A percentile compares a stretch with the other conserved stretches of the same genome.
Conservation (phyloP, 2,113 vertebrate genomes). For the Donacobius atricapilla region DNA sequence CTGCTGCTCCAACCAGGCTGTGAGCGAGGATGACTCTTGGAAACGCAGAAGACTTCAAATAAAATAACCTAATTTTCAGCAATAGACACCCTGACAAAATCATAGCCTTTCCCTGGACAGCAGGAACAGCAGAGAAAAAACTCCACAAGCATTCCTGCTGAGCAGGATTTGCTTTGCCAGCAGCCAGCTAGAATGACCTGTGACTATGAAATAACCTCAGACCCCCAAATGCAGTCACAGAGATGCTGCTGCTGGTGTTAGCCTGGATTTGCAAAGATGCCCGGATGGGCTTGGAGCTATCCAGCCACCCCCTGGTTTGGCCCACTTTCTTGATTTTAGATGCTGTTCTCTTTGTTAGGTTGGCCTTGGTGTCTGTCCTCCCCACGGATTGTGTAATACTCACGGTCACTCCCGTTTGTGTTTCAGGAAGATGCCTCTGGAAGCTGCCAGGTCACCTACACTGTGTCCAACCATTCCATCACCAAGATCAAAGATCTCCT, state of each 20-base stretch:
- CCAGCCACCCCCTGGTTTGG: accelerated
- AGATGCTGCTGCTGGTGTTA: not conserved
- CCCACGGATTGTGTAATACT: not conserved
- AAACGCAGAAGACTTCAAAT: not conserved
- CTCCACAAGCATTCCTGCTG: not conserved
- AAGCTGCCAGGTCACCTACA: constrained; percentile 56
- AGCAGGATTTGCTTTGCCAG: not conserved
- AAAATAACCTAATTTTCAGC: not conserved
- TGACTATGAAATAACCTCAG: not conserved
- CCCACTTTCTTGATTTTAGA: not conserved
- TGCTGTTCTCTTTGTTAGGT: not conserved
- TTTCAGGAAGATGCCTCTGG: constrained; percentile 64
- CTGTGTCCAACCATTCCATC: not conserved
- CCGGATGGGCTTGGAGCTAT: not conserved
- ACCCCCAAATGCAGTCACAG: not conserved
- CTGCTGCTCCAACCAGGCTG: not conserved
- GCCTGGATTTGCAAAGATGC: not conserved
- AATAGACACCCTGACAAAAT: not conserved
- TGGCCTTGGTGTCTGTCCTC: not conserved
- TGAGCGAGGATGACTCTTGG: not conserved
- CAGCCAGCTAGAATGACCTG: not conserved
- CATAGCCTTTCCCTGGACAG: not conserved
- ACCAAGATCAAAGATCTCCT: constrained; percentile 63
- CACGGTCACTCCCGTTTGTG: accelerated
- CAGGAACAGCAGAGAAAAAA: not conserved